A percentile compares a stretch with the other conserved stretches of the same genome.
phyloP scores from a whole-genome alignment of 2,113 vertebrate genomes.

The Panthera leo region DNA sequence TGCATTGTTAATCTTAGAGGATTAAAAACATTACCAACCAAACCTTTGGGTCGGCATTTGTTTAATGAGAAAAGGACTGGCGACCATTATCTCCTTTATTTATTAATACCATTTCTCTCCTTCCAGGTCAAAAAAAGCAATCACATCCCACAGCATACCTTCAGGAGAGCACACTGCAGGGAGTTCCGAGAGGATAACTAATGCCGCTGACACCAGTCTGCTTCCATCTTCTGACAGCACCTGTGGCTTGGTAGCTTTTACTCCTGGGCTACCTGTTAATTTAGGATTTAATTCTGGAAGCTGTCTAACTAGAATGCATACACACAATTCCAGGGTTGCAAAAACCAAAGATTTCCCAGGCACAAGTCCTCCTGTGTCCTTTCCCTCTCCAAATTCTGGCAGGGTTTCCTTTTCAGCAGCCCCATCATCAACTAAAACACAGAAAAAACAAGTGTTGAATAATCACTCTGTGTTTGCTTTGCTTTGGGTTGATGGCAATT shows the following conservation, averaged over 20 bases:
- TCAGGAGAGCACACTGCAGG: conserved; percentile 95
- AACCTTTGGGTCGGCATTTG: conserved; percentile 25
- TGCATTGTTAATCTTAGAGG: neutral
- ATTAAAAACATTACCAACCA: conserved; percentile 40
- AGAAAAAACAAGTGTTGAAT: conserved; percentile 49
- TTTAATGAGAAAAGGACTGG: conserved; percentile 70
- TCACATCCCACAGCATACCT: conserved; percentile 84
- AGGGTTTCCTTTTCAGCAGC: conserved; percentile 97
- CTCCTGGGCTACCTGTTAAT: conserved; percentile 87
- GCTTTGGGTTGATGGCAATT: neutral
- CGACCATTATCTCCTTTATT: conserved; percentile 6
- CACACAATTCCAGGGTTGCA: conserved; percentile 92
- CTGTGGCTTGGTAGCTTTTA: conserved; percentile 84
- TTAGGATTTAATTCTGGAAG: conserved; percentile 94
- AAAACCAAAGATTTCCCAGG: conserved; percentile 95
- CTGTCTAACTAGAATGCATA: conserved; percentile 94
- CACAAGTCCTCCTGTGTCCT: conserved; percentile 94
- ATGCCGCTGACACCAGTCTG: conserved; percentile 87
- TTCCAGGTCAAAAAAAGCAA: conserved; percentile 32
- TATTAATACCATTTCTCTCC: neutral
- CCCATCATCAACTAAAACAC: conserved; percentile 93
- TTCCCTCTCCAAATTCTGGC: conserved; percentile 96
- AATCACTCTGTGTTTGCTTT: neutral
- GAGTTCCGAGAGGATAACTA: conserved; percentile 93
- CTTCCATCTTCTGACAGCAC: conserved; percentile 88